These are phyloP conservation scores for Scaptomyza cyrtandrae DNA, from an alignment of 2,888 invertebrate genomes.

Conservation along the genomic window DNA sequence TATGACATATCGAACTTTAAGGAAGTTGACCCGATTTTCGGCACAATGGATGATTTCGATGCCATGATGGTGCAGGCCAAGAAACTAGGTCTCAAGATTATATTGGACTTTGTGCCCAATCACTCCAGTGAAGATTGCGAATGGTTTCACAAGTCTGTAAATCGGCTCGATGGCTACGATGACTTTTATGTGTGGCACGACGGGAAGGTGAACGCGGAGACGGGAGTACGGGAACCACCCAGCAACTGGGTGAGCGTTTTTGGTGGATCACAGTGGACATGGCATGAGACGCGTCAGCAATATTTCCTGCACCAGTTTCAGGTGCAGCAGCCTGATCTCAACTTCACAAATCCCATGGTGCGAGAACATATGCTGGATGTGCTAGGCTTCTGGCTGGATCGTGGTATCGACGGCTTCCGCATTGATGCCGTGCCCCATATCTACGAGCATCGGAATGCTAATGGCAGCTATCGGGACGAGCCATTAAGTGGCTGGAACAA, in stretches of 20 bases:
- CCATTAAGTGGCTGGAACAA: constrained; percentile 85
- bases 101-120: constrained; percentile 89
- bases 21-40: constrained; percentile 88
- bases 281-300: constrained; percentile 87
- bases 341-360: constrained; percentile 89
- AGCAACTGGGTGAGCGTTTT: constrained; percentile 85
- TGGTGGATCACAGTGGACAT: constrained; percentile 89
- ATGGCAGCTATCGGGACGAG: constrained; percentile 84
- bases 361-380: constrained; percentile 88
- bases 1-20: constrained; percentile 91
- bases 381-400: constrained; percentile 89
- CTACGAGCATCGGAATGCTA: constrained; percentile 83
- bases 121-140: constrained; percentile 92
- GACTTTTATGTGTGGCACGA: constrained; percentile 92
- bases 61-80: constrained; percentile 86
- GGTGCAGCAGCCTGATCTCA: constrained; percentile 91
- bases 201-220: constrained; percentile 83
- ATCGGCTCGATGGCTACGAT: constrained; percentile 87
- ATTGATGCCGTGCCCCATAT: constrained; percentile 88
- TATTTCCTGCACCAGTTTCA: constrained; percentile 89
- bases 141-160: constrained; percentile 92
- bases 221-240: constrained; percentile 56
- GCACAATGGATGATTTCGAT: constrained; percentile 88
- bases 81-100: constrained; percentile 85
- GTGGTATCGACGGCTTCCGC: constrained; percentile 91